Evolutionary conservation across 2,797 vertebrate species (phyloP), one percentile per base, ranked within the genome.

Genomic region (Sphaeramia orbicularis): DNA sequence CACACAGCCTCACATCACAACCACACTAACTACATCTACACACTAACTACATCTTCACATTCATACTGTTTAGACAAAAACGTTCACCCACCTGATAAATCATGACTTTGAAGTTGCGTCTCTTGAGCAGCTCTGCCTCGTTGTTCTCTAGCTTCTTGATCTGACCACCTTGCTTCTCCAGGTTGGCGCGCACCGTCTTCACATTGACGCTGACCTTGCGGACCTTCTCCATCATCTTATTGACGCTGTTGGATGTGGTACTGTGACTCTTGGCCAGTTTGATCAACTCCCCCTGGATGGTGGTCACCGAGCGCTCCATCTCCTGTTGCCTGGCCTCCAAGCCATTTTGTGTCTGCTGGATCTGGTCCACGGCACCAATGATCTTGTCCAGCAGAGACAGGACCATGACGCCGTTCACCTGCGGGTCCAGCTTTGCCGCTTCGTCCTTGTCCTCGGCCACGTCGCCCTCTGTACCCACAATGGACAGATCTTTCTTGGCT

Each of bases 81-180:
- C 19, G 0, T 15, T 40, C 21, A 68, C 86, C 14, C 91, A 99
- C 98, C 98, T 99, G 97, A 84, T 99, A 99, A 87, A 99, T 96
- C 97, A 99, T 99, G 86, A 99, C 98, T 97, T 99, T 99, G 81
- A 99, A 99, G 94, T 99, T 99, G 65, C 96, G 96, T 74, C 97
- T 96, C 86, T 97, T 96, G 71, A 99, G 94, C 76, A 99, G 94
- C 87, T 98, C 96, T 0, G 96, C 96, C 90, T 99, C 97, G 0
- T 99, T 99, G 94, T 74, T 94, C 91, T 99, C 97, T 79, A 99
- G 94, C 85, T 96, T 96, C 92, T 97, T 98, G 85, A 99, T 99
- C 93, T 99, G 98, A 38, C 94, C 93, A 0, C 95, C 97, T 89
- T 99, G 98, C 86, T 97, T 97, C 89, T 99, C 97, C 93, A 99